Percentiles rank a stretch among this genome's conserved stretches.
These are phyloP conservation scores for Perizoma affinitatum DNA, from an alignment of 2,888 invertebrate species.

Conservation along the genomic window DNA sequence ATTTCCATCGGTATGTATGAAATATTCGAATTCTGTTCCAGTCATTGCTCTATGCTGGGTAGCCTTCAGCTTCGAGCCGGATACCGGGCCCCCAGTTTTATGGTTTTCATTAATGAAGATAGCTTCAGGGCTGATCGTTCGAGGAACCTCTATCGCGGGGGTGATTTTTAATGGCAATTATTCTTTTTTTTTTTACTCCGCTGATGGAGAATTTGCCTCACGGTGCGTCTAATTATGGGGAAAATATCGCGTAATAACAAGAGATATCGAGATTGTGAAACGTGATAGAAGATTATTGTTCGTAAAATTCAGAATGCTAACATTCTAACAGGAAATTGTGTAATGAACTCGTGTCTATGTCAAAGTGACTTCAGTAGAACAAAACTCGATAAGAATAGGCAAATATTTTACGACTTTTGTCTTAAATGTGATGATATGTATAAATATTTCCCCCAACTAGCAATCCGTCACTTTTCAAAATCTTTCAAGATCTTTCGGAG, in stretches of 20 bases:
- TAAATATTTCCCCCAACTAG: too few relatives aligned
- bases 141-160: constrained; percentile 55
- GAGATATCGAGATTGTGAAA: constrained; percentile 21
- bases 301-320: too few relatives aligned
- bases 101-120: constrained; percentile 79
- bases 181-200: constrained; percentile 49
- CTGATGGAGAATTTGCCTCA: constrained; percentile 53
- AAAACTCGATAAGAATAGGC: too few relatives aligned
- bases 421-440: too few relatives aligned
- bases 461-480: too few relatives aligned
- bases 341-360: too few relatives aligned
- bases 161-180: constrained; percentile 66
- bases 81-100: constrained; percentile 70
- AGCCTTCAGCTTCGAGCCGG: constrained; percentile 54
- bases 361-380: too few relatives aligned
- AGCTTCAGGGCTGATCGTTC: constrained; percentile 76
- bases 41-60: constrained; percentile 39
- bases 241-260: constrained; percentile 27
- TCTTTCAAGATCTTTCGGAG: too few relatives aligned
- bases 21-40: constrained; percentile 5
- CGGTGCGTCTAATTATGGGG: constrained; percentile 35
- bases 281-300: background rate
- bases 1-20: background rate
- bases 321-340: too few relatives aligned
- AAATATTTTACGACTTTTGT: too few relatives aligned